phyloP scores from a whole-genome alignment of 2,113 vertebrate species.

The Hippopotamus amphibius region DNA sequence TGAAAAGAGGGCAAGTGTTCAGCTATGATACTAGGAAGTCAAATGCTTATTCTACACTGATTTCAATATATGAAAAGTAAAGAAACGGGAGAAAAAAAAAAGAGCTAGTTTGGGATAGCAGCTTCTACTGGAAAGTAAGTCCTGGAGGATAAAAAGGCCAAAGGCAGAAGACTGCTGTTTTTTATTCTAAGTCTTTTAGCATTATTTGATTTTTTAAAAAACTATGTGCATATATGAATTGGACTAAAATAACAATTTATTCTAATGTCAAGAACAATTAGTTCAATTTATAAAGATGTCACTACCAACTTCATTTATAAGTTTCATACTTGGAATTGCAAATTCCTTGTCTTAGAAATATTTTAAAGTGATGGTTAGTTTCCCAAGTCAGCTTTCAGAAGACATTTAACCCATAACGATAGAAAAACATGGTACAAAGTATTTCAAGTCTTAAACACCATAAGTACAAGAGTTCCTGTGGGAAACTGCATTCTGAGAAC shows the following conservation, averaged over 20 bases:
- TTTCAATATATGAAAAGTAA: conserved; percentile 37
- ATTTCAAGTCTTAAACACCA: conserved; percentile 27
- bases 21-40: conserved; percentile 4
- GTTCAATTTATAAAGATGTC: neutral
- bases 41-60: neutral
- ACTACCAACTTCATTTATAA: conserved; percentile 37
- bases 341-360: conserved; percentile 24
- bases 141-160: neutral
- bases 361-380: conserved; percentile 1
- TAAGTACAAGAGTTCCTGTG: neutral
- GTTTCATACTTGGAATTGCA: conserved; percentile 52
- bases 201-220: neutral
- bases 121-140: neutral
- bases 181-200: neutral
- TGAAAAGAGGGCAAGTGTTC: neutral
- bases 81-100: neutral
- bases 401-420: neutral
- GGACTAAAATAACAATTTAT: conserved; percentile 47
- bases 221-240: neutral
- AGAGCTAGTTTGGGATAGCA: neutral
- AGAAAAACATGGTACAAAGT: neutral
- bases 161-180: neutral
- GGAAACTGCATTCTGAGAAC: conserved; percentile 17
- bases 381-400: conserved; percentile 19
- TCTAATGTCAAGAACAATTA: conserved; percentile 22